Base-by-base conservation (phyloP, 2,797 vertebrate genomes). In the Ctenochaetus hawaiiensis region DNA sequence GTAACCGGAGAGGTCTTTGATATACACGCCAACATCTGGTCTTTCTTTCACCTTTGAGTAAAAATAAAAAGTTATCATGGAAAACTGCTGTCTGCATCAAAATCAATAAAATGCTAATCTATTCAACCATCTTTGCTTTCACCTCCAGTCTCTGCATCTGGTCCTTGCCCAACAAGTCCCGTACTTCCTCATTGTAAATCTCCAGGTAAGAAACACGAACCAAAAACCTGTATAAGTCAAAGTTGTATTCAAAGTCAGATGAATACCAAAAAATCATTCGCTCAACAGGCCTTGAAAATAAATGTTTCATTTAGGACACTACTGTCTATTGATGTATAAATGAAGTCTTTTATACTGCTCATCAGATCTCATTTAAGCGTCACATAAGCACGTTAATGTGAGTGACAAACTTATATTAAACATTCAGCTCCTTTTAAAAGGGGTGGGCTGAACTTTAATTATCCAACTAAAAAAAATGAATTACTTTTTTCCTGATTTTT, bases 171-270 rank as follows among this genome's bases (percentile, higher is more conserved):
- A 99, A 93, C 87, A 99, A 95, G 80, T 99, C 98, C 58, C 96
- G 94, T 56, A 99, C 98, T 90, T 99, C 98, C 86, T 99, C 98
- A 57, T 99, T 99, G 92, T 99, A 99, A 86, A 99, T 99, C 92
- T 99, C 98, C 92, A 99, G 91, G 87, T 99, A 99, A 6, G 98
- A 99, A 44, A 99, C 98, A 81, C 98, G 95, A 78, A 99, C 98
- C 87, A 99, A 94, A 94, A 99, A 99, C 91, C 98, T 99, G 92
- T 34, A 1, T 4, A 71, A 41, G 39, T 75, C 17, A 51, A 72
- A 67, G 9, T 23, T 39, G 0, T 37, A 26, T 14, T 71, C 0
- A 60, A 61, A 43, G n/a, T 78, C 18, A 56, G 26, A 63, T 13
- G 41, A 49, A 53, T 62, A 5, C 4, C 23, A 3, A 58, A 69